Percentiles rank a stretch among this genome's conserved stretches.
Evolutionary conservation across 2,888 invertebrate species (phyloP).

Genomic region (Euzophera pinguis): DNA sequence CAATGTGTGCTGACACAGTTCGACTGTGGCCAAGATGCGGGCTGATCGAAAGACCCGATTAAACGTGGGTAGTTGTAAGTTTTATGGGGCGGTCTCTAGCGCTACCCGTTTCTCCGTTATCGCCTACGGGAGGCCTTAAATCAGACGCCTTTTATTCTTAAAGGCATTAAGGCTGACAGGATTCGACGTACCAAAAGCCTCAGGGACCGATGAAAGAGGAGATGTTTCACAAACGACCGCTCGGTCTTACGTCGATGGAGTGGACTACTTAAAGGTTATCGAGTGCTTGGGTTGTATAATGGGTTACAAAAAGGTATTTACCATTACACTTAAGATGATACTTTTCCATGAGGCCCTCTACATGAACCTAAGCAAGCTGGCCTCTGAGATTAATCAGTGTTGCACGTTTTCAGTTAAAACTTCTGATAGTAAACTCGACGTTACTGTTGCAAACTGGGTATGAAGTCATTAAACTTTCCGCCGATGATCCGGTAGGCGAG

Average conservation of each 20-base stretch:
- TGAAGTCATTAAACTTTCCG: slow-evolving; percentile 54
- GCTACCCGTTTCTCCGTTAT: slow-evolving; percentile 67
- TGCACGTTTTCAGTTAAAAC: slow-evolving; percentile 34
- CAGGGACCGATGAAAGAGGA: slow-evolving; percentile 35
- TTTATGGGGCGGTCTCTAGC: slow-evolving; percentile 65
- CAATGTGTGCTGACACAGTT: slow-evolving; percentile 54
- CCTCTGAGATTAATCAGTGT: slow-evolving; percentile 28
- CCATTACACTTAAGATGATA: no score
- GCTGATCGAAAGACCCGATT: slow-evolving; percentile 59
- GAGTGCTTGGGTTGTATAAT: slow-evolving; percentile 17
- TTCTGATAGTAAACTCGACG: slow-evolving; percentile 32
- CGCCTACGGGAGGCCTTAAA: slow-evolving; percentile 65
- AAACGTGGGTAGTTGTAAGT: slow-evolving; percentile 62
- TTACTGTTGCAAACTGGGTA: slow-evolving; percentile 39
- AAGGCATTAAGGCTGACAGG: slow-evolving; percentile 51
- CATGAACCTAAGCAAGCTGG: no score
- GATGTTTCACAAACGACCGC: slow-evolving; percentile 34
- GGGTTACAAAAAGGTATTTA: no score
- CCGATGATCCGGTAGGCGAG: slow-evolving; percentile 40
- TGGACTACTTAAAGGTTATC: slow-evolving; percentile 27
- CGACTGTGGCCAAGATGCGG: slow-evolving; percentile 61
- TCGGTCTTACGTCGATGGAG: slow-evolving; percentile 28
- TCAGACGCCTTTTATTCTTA: slow-evolving; percentile 66
- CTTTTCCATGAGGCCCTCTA: no score
- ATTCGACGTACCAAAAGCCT: slow-evolving; percentile 37